Evolutionary conservation across 2,888 invertebrate species (phyloP), one percentile per base, ranked within the genome.

Genomic region (Atrina japonica): DNA sequence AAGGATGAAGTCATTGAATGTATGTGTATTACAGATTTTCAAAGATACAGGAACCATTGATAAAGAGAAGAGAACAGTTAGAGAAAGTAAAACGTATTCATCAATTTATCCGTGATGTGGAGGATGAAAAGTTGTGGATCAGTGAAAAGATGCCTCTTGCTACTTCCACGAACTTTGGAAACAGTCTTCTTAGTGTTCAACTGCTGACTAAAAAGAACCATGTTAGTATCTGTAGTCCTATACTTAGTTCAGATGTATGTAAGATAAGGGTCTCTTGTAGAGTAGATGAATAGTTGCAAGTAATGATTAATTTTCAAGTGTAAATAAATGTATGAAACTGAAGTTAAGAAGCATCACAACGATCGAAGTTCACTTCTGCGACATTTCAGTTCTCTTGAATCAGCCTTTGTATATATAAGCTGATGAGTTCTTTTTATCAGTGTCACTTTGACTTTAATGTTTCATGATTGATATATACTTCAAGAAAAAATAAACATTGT

Each of bases 111-210:
- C 94, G 99, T 77, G 99, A 99, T 89, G 95, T 99, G 68, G 99
- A 99, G 90, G 99, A 99, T 90, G 99, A 99, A 91, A 96, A 98
- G 84, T 92, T 99, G 27, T 99, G 99, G 99, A 96, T 99, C 65
- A 94, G 95, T 64, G 99, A 99, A 91, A 98, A 98, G 91, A 95
- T 98, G 94, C 97, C 97, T 0, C 93, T 96, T 78, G 98, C 98
- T 1, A 95, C 94, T 60, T 96, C 96, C 79, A 93, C 93, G 0
- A 97, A 98, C 84, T 97, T 95, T 88, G 99, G 99, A 64, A 98
- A 97, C 91, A 97, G 97, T n/a, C 92, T 99, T 43, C 98, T 98
- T 92, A 97, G 97, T 91, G 99, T 99, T 0, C 97, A 99, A 88
- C 96, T 97, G 93, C 92, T 99, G 74, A 97, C 98, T 92, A 99